Percentiles rank a stretch among this genome's conserved stretches.
phyloP scores from a whole-genome alignment of 2,113 vertebrate genomes.

The Nycticryphes semicollaris region DNA sequence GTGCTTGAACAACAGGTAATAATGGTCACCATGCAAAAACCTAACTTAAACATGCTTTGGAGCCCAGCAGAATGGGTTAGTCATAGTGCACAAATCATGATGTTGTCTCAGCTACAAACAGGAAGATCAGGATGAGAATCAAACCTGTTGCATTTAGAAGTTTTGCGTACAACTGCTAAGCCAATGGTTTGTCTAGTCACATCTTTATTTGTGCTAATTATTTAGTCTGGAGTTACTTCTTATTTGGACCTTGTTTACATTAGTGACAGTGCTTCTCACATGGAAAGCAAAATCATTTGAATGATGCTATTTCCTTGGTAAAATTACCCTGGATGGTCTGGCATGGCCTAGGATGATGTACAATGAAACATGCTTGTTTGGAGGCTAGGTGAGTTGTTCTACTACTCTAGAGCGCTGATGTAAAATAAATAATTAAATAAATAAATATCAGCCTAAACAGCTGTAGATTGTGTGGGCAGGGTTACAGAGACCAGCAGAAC shows the following conservation, averaged over 20 bases:
- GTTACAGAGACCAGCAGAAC: background rate
- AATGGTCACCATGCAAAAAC: background rate
- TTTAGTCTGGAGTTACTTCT: slow-evolving; percentile 11
- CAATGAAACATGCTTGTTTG: background rate
- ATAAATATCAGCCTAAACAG: background rate
- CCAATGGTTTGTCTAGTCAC: background rate
- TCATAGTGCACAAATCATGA: background rate
- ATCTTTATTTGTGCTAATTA: slow-evolving; percentile 2
- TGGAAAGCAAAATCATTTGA: background rate
- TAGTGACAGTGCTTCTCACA: background rate
- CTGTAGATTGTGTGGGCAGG: background rate
- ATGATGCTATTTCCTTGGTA: background rate
- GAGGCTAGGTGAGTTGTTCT: background rate
- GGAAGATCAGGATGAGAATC: background rate
- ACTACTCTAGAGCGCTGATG: background rate
- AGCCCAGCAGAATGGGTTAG: background rate
- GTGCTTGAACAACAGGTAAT: background rate
- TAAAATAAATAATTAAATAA: background rate
- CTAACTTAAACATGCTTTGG: background rate
- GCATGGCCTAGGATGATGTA: background rate
- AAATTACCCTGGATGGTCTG: background rate
- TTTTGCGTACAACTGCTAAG: background rate
- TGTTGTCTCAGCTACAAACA: background rate
- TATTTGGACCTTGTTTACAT: background rate
- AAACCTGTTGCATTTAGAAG: background rate